Evolutionary conservation across 2,888 invertebrate genomes (phyloP).

Genomic region (Sphaeridia pumilis): DNA sequence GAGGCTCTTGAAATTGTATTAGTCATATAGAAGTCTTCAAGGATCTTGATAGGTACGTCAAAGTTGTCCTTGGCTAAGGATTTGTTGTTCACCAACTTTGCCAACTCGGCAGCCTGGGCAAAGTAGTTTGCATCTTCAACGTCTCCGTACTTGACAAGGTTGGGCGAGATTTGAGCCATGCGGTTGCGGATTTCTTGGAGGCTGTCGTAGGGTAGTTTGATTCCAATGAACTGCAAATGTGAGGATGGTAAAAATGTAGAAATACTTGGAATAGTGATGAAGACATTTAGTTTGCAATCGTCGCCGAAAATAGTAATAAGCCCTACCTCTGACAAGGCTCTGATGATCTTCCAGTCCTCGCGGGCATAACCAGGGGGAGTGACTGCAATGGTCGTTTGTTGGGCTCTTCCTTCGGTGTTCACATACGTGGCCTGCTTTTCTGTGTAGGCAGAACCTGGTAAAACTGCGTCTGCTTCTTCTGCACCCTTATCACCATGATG

Average conservation of each 20-base stretch:
- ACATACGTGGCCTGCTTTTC: conserved; percentile 97
- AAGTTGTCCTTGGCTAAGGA: conserved; percentile 44
- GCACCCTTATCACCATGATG: conserved; percentile 96
- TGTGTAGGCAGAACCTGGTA: conserved; percentile 96
- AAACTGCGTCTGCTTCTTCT: conserved; percentile 75
- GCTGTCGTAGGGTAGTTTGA: conserved; percentile 72
- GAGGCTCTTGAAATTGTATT: conserved; percentile 92
- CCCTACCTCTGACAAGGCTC: conserved; percentile 83
- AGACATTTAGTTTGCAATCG: not conserved
- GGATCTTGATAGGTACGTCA: conserved; percentile 58
- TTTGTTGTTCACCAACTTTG: conserved; percentile 44
- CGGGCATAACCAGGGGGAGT: conserved; percentile 85
- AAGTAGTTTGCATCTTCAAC: conserved; percentile 76
- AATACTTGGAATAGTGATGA: not conserved
- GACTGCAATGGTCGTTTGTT: conserved; percentile 76
- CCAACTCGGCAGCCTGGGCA: conserved; percentile 63
- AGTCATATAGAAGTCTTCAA: conserved; percentile 73
- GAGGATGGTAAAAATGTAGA: not conserved
- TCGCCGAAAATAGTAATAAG: not conserved
- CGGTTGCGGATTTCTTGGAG: conserved; percentile 69
- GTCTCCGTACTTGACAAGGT: conserved; percentile 70
- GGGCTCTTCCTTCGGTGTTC: conserved; percentile 94
- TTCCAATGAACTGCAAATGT: conserved; percentile 47
- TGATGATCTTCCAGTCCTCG: conserved; percentile 91
- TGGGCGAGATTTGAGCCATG: conserved; percentile 75